Evolutionary conservation across 2,113 vertebrate genomes (phyloP).

Genomic region (Gadus chalcogrammus): DNA sequence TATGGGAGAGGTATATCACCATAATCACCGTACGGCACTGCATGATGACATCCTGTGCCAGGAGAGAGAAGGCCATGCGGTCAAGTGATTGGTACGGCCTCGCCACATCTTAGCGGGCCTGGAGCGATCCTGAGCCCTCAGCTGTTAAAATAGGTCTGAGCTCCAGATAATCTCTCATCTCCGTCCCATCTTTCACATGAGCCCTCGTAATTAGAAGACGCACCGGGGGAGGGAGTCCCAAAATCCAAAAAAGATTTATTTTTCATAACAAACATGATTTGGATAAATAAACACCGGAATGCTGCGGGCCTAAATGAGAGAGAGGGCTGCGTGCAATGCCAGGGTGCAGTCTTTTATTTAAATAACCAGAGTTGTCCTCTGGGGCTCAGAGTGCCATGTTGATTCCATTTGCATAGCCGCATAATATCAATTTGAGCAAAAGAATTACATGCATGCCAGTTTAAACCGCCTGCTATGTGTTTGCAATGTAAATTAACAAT

Average conservation of each 20-base stretch:
- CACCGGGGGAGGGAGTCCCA: slow-evolving; percentile 25
- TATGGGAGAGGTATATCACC: slow-evolving; percentile 71
- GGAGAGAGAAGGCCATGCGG: slow-evolving; percentile 67
- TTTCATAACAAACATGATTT: slow-evolving; percentile 46
- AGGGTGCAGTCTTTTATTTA: slow-evolving; percentile 12
- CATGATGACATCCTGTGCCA: slow-evolving; percentile 71
- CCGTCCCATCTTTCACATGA: slow-evolving; percentile 60
- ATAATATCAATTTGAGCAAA: slow-evolving; percentile 47
- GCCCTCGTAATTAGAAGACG: slow-evolving; percentile 70
- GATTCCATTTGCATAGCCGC: slow-evolving; percentile 23
- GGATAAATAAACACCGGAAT: slow-evolving; percentile 58
- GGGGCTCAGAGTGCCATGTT: slow-evolving; percentile 18
- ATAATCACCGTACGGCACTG: slow-evolving; percentile 67
- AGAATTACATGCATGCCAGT: slow-evolving; percentile 46
- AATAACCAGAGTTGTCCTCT: slow-evolving; percentile 33
- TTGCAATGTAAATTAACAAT: slow-evolving; percentile 57
- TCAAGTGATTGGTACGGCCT: slow-evolving; percentile 61
- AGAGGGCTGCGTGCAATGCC: slow-evolving; percentile 9
- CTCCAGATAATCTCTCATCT: slow-evolving; percentile 72
- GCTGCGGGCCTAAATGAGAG: slow-evolving; percentile 16
- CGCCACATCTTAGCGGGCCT: slow-evolving; percentile 72
- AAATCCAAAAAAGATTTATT: slow-evolving; percentile 55
- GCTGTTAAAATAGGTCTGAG: slow-evolving; percentile 61
- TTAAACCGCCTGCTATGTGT: slow-evolving; percentile 37
- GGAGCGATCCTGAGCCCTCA: slow-evolving; percentile 59